Evolutionary conservation across 2,888 invertebrate genomes (phyloP), one percentile per base, ranked within the genome.

Genomic region (Rhabditoides inermis): DNA sequence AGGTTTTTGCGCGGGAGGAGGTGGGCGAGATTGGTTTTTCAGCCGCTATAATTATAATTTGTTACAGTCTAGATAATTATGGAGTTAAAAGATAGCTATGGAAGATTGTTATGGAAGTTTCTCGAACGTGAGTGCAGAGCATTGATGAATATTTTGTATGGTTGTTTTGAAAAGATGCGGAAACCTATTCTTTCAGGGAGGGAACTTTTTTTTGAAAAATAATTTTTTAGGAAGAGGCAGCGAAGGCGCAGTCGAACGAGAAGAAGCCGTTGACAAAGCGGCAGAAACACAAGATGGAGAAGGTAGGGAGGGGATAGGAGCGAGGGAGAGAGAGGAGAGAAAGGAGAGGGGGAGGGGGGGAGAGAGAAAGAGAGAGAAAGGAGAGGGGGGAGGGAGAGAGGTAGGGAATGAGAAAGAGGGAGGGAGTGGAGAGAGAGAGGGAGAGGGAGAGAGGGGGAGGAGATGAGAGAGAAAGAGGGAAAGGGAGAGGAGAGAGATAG

Each of bases 371-470:
- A 47, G 25, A 20, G 66, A 63, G 23, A 39, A 56, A n/a, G n/a
- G n/a, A n/a, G n/a, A n/a, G n/a, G n/a, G n/a, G n/a, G n/a, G n/a
- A n/a, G n/a, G n/a, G n/a, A n/a, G n/a, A n/a, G n/a, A n/a, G n/a
- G n/a, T n/a, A n/a, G n/a, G n/a, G n/a, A n/a, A n/a, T n/a, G n/a
- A n/a, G n/a, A n/a, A n/a, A n/a, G n/a, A n/a, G n/a, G n/a, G n/a
- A n/a, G n/a, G n/a, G n/a, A n/a, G n/a, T n/a, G n/a, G n/a, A 92
- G 81, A 90, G 94, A 18, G 90, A 88, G 77, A 86, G 88, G 75
- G 95, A 95, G 76, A 95, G 98, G 77, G 86, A 84, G 77, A 86
- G 94, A 78, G 94, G 95, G 78, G 95, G 95, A 76, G 95, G 95
- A 3, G 92, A 95, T 69, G 95, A 98, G 68, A 82, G 88, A 49